A percentile compares a stretch with the other conserved stretches of the same genome.
These are phyloP conservation scores for Aphis gossypii DNA, from an alignment of 1,140 invertebrate genomes.

Conservation along the genomic window DNA sequence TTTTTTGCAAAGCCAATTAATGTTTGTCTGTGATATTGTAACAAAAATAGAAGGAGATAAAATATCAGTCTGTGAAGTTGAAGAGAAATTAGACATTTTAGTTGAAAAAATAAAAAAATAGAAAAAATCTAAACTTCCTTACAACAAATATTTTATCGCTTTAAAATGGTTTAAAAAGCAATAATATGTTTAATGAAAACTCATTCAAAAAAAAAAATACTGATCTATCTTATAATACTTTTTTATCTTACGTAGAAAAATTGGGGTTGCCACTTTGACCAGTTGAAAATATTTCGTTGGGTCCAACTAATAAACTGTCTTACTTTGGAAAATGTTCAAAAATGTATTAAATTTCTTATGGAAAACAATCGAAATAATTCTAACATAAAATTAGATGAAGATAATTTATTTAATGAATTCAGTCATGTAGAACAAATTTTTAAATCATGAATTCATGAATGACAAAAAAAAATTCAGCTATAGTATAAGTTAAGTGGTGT, in stretches of 20 bases:
- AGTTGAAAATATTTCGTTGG: slow-evolving; percentile 18
- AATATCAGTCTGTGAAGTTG: not conserved
- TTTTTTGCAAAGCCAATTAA: slow-evolving; percentile 28
- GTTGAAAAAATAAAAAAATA: slow-evolving; percentile 28
- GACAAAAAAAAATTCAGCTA: slow-evolving; percentile 22
- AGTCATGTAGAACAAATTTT: slow-evolving; percentile 28
- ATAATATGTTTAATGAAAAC: not conserved
- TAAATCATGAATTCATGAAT: slow-evolving; percentile 1
- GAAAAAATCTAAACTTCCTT: slow-evolving; percentile 1
- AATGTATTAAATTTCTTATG: not conserved
- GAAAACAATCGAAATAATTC: not conserved
- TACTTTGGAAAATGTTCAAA: slow-evolving; percentile 16
- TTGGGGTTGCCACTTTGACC: slow-evolving; percentile 15
- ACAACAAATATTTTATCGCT: slow-evolving; percentile 20
- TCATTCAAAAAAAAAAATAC: not conserved
- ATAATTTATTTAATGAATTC: slow-evolving; percentile 37
- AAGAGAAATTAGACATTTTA: not conserved
- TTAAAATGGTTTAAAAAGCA: slow-evolving; percentile 14
- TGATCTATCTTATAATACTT: slow-evolving; percentile 35
- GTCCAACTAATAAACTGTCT: not conserved
- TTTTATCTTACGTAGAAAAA: slow-evolving; percentile 19
- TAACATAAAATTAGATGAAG: slow-evolving; percentile 29
- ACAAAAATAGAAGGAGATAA: slow-evolving; percentile 6
- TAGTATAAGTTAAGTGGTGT: slow-evolving; percentile 16
- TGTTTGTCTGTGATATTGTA: not conserved